phyloP scores from a whole-genome alignment of 2,113 vertebrate species.

The Nesogale talazaci region DNA sequence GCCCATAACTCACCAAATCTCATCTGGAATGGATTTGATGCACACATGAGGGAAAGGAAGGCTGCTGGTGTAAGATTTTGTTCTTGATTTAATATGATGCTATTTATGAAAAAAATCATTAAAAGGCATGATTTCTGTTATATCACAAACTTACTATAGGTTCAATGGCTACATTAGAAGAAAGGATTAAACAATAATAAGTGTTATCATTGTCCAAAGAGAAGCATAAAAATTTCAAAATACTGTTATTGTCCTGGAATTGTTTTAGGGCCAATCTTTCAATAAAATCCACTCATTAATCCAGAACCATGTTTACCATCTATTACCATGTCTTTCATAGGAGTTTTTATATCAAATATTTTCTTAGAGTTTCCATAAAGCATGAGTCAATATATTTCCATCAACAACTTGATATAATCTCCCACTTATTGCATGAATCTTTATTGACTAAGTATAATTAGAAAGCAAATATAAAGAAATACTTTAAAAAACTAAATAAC shows the following conservation, averaged over 20 bases:
- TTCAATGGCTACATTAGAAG: background rate
- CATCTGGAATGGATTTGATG: conserved; percentile 54
- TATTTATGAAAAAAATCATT: background rate
- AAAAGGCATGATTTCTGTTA: background rate
- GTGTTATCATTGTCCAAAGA: background rate
- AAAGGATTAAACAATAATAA: background rate
- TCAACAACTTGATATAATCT: background rate
- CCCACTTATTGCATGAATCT: background rate
- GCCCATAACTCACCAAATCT: conserved; percentile 60
- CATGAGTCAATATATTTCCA: background rate
- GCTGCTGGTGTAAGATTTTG: background rate
- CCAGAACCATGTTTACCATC: no score
- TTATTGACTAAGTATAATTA: background rate
- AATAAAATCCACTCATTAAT: no score
- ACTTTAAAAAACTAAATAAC: background rate
- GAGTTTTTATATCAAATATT: background rate
- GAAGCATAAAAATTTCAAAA: background rate
- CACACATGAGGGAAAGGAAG: background rate
- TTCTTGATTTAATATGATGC: conserved; percentile 29
- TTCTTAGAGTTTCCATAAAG: background rate
- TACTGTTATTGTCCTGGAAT: background rate
- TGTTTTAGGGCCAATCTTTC: background rate
- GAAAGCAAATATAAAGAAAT: background rate
- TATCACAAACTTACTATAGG: background rate
- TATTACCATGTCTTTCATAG: no score